Base-by-base conservation (phyloP, 2,113 vertebrate genomes). In the Galbula dea region DNA sequence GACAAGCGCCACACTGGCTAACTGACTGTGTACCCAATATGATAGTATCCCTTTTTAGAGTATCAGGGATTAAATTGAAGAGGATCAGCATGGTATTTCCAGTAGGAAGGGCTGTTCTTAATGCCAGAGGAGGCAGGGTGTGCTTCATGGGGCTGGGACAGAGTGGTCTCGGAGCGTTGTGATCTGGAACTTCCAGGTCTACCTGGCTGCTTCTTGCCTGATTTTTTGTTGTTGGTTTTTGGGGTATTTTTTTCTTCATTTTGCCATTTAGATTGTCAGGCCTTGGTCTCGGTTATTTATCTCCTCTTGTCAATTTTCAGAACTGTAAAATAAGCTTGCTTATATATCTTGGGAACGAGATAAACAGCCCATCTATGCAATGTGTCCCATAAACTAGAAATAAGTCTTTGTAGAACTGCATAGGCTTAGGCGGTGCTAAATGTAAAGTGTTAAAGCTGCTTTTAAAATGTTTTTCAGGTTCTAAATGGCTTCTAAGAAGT, bases 401-500 rank as follows among this genome's bases (percentile, higher is more conserved):
- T 41, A 61, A 61, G 29, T 45, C 7, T 6, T 14, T 71, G 8
- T 49, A 61, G 26, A 90, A 69, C 34, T 76, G 20, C 13, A 3
- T 3, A 34, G 37, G 5, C 3, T 45, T 45, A 48, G 2, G 26
- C 23, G 61, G 2, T 83, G 30, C 43, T 76, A 24, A 19, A 7
- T 62, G 22, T 62, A 2, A 81, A 43, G 24, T 49, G 10, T 78
- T 96, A 81, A 96, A 83, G 23, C 13, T 73, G 5, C 41, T 81
- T 74, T 72, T 69, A 12, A 96, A 93, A 88, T 98, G 45, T 97
- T 97, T 98, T 97, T 87, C 96, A 99, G 98, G 94, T 98, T 98
- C 98, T 99, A 98, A 99, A 99, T 99, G 99, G 99, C 99, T 99
- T 98, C 98, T 97, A 99, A 98, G 98, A 99, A 98, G 97, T 98